A percentile compares a stretch with the other conserved stretches of the same genome.
These are phyloP conservation scores for Rotaria socialis DNA, from an alignment of 2,888 invertebrate species.

Conservation along the genomic window DNA sequence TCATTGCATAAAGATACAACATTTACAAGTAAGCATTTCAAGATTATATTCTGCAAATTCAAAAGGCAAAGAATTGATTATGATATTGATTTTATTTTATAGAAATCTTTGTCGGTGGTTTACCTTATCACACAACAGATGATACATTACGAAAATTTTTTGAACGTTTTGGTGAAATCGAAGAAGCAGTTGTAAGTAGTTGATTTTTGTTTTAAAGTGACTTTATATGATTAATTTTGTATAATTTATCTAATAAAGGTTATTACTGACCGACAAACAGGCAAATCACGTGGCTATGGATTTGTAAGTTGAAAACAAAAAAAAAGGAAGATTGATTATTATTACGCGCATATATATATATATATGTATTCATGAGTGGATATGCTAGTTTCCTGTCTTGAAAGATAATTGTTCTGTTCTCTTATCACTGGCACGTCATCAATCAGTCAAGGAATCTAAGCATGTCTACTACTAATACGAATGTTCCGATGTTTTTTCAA, in stretches of 20 bases:
- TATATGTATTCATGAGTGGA: neutral
- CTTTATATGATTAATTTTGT: neutral
- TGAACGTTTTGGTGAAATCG: slow-evolving; percentile 91
- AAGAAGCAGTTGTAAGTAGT: slow-evolving; percentile 88
- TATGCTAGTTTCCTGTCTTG: slow-evolving; percentile 13
- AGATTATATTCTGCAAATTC: neutral
- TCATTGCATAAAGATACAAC: slow-evolving; percentile 76
- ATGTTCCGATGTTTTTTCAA: neutral
- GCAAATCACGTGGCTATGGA: slow-evolving; percentile 94
- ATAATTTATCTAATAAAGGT: slow-evolving; percentile 61
- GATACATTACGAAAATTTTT: slow-evolving; percentile 90
- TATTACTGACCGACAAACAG: slow-evolving; percentile 92
- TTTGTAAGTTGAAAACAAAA: slow-evolving; percentile 72
- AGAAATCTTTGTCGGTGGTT: slow-evolving; percentile 83
- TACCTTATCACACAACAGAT: slow-evolving; percentile 95
- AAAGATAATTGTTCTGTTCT: neutral
- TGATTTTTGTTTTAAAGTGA: too few relatives aligned
- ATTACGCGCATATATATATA: neutral
- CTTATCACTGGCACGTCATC: slow-evolving; percentile 5
- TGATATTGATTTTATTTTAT: slow-evolving; percentile 65
- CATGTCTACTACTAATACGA: neutral
- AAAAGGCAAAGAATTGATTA: too few relatives aligned
- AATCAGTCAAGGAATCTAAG: neutral
- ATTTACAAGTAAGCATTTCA: slow-evolving; percentile 68
- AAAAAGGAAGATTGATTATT: slow-evolving; percentile 39